These are phyloP conservation scores for Biston betularia DNA, from an alignment of 2,888 invertebrate species.

Conservation along the genomic window DNA sequence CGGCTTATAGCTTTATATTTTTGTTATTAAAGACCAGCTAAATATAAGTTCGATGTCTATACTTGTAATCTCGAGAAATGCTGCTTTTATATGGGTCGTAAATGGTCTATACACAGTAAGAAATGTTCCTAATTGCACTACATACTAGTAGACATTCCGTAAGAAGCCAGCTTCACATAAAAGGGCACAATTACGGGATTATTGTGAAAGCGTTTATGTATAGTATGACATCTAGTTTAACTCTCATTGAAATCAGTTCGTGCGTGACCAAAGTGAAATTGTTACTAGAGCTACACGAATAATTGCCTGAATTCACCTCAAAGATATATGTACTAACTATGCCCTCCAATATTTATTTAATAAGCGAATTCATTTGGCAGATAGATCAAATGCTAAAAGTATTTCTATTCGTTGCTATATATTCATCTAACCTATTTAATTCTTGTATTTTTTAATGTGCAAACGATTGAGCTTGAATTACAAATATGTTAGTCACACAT, in stretches of 20 bases:
- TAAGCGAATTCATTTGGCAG: too few species aligned
- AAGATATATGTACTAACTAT: too few species aligned
- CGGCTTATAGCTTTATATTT: too few species aligned
- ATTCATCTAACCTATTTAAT: too few species aligned
- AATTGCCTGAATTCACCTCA: too few species aligned
- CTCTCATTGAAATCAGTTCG: constrained; percentile 6
- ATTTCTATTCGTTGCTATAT: too few species aligned
- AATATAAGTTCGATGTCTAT: not conserved
- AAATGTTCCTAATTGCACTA: constrained; percentile 19
- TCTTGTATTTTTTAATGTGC: too few species aligned
- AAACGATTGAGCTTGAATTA: too few species aligned
- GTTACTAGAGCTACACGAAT: not conserved
- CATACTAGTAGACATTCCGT: constrained; percentile 8
- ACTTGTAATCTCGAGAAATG: not conserved
- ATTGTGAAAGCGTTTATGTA: constrained; percentile 23
- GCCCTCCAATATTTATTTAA: too few species aligned
- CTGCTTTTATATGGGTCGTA: not conserved
- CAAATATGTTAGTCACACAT: too few species aligned
- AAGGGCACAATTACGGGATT: constrained; percentile 36
- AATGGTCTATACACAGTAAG: not conserved
- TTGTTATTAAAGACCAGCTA: too few species aligned
- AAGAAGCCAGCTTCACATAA: not conserved
- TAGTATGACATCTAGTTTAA: constrained; percentile 15
- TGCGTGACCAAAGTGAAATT: constrained; percentile 16
- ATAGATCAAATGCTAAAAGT: too few species aligned